These are phyloP conservation scores for Corydoras sp. DNA, from an alignment of 2,113 vertebrate genomes.

Conservation along the genomic window DNA sequence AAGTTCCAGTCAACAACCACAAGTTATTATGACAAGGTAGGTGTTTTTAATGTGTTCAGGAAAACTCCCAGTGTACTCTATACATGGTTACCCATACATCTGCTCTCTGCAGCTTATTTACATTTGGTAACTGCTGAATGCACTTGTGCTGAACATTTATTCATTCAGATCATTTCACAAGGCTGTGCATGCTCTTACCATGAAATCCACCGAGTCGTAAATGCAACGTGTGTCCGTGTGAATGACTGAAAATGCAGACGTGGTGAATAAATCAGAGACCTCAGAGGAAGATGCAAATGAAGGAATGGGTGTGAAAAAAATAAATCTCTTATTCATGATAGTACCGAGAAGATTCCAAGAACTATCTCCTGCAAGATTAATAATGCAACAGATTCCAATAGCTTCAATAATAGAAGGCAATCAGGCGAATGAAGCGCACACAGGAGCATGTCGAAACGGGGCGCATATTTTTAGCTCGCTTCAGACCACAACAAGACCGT, in stretches of 20 bases:
- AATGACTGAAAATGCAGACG: slow-evolving; percentile 13
- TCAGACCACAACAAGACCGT: slow-evolving; percentile 31
- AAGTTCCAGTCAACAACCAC: no score
- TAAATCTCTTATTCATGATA: slow-evolving; percentile 54
- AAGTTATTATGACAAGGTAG: no score
- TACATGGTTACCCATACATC: no score
- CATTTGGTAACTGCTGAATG: no score
- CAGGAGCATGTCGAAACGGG: slow-evolving; percentile 43
- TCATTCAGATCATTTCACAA: no score
- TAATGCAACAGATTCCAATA: slow-evolving; percentile 54
- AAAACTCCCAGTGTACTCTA: no score
- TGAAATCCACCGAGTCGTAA: no score
- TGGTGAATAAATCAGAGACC: slow-evolving; percentile 37
- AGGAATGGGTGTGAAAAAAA: slow-evolving; percentile 41
- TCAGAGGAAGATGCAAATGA: slow-evolving; percentile 50
- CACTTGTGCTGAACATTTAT: no score
- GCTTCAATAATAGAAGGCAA: slow-evolving; percentile 60
- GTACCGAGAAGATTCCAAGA: slow-evolving; percentile 52
- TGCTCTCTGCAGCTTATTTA: no score
- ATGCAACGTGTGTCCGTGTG: slow-evolving; percentile 11
- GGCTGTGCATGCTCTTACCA: no score
- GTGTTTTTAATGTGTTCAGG: no score
- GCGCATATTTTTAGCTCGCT: slow-evolving; percentile 34
- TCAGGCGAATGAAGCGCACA: slow-evolving; percentile 48
- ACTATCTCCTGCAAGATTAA: slow-evolving; percentile 53